A percentile compares a stretch with the other conserved stretches of the same genome.
Evolutionary conservation across 2,888 invertebrate species (phyloP).

Genomic region (Acanthosepion esculentum): DNA sequence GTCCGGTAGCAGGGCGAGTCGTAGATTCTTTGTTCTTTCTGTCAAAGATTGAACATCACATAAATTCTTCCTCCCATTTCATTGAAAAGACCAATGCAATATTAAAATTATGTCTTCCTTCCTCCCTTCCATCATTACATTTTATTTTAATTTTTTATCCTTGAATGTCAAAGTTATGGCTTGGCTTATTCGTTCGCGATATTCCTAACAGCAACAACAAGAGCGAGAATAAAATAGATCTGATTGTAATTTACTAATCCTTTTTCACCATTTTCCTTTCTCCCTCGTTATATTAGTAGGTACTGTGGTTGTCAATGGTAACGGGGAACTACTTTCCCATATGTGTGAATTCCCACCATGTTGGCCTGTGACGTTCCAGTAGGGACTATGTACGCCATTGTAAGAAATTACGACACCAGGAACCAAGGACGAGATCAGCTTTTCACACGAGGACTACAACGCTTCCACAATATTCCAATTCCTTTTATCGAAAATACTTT

Average conservation of each 20-base stretch:
- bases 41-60: not conserved
- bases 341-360: too few relatives aligned
- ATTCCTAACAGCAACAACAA: not conserved
- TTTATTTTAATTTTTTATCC: too few relatives aligned
- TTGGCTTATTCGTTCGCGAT: not conserved
- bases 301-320: not conserved
- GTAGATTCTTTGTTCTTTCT: not conserved
- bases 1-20: not conserved
- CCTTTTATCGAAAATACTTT: not conserved
- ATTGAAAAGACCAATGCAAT: not conserved
- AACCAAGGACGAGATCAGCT: not conserved
- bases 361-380: not conserved
- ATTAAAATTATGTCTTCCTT: not conserved
- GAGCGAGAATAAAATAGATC: not conserved
- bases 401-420: not conserved
- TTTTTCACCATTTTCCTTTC: too few relatives aligned
- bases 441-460: not conserved
- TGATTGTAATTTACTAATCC: not conserved
- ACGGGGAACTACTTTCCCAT: not conserved
- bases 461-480: not conserved
- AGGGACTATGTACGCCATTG: not conserved
- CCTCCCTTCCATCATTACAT: not conserved
- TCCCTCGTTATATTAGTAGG: not conserved
- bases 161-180: too few relatives aligned
- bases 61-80: not conserved